Percentiles rank a stretch among this genome's conserved stretches.
phyloP scores from a whole-genome alignment of 2,113 vertebrate species.

The Nesogale talazaci region DNA sequence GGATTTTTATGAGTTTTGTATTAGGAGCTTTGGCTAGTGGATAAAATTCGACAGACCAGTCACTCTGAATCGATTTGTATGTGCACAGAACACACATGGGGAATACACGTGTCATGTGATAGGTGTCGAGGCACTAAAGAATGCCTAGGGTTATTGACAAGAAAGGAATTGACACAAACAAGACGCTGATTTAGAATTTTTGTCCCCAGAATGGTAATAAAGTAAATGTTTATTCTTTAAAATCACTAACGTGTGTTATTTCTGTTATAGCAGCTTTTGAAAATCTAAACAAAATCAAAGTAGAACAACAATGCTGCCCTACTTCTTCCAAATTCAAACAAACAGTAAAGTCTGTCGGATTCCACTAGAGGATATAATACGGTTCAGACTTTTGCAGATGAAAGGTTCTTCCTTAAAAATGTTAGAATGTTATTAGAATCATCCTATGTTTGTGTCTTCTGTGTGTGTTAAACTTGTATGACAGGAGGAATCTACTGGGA shows the following conservation, averaged over 20 bases:
- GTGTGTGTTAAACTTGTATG: rapidly evolving
- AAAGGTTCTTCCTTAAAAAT: background rate
- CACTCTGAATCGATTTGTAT: background rate
- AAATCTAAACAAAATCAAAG: background rate
- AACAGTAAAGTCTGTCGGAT: background rate
- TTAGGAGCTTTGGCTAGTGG: background rate
- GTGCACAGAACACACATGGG: background rate
- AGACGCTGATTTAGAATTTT: background rate
- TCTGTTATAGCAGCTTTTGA: background rate
- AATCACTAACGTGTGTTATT: background rate
- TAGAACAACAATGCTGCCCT: background rate
- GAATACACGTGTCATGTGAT: background rate
- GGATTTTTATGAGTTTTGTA: background rate
- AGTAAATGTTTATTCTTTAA: background rate
- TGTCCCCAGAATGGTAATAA: background rate
- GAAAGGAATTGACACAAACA: no score
- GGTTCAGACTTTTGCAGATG: background rate
- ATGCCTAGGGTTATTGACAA: no score
- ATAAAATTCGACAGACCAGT: background rate
- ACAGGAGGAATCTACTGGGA: background rate
- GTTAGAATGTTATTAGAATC: background rate
- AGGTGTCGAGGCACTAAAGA: background rate
- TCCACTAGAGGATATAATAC: background rate
- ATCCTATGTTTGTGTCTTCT: background rate
- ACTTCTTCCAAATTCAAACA: background rate